Conservation (phyloP, 2,797 vertebrate genomes). For the Chrysolophus pictus region DNA sequence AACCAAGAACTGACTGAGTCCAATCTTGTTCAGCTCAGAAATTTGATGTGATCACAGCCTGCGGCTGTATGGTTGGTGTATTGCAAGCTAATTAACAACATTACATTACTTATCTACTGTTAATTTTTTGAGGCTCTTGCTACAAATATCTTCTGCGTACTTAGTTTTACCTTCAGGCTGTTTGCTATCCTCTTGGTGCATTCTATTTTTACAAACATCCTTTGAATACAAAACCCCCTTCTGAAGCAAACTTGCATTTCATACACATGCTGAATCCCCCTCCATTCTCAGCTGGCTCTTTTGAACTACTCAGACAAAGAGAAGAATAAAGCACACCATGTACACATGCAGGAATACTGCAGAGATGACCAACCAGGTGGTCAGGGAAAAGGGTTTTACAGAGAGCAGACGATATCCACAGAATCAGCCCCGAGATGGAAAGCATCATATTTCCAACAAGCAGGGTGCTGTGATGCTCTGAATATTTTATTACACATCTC, state of each 20-base stretch:
- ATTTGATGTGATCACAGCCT: conserved; percentile 20
- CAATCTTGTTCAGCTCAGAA: conserved; percentile 8
- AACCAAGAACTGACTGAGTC: neutral
- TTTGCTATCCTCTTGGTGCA: conserved; percentile 5
- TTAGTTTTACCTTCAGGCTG: conserved; percentile 50
- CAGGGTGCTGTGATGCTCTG: conserved; percentile 3
- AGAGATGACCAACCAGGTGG: neutral
- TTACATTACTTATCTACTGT: conserved; percentile 15
- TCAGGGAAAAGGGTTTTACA: neutral
- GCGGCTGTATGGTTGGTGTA: neutral
- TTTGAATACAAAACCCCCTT: conserved; percentile 15
- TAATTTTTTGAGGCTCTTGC: neutral
- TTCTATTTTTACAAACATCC: conserved; percentile 2
- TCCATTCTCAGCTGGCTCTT: neutral
- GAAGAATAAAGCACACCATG: neutral
- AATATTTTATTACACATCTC: conserved; percentile 56
- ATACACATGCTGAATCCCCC: neutral
- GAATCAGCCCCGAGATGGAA: neutral
- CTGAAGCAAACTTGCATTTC: neutral
- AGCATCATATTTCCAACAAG: neutral
- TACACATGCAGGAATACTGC: neutral
- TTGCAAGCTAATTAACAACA: conserved; percentile 58
- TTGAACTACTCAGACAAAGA: neutral
- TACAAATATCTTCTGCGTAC: conserved; percentile 27
- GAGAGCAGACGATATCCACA: neutral